Base-by-base conservation (phyloP, 64 coral and sea anemone species). In the Montipora capricornis region DNA sequence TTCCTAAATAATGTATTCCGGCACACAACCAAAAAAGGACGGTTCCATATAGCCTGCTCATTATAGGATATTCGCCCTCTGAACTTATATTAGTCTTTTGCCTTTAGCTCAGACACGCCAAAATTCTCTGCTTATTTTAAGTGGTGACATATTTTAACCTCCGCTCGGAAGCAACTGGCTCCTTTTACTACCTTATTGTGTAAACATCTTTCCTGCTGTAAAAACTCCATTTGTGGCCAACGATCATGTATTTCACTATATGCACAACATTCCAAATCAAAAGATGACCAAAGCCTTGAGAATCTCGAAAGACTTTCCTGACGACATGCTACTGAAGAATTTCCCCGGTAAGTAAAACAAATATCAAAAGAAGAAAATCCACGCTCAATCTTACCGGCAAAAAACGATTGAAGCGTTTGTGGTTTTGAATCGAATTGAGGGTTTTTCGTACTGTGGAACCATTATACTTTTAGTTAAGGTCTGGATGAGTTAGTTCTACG, bases 341-440 rank as follows among this genome's bases (percentile, higher is more conserved):
- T 86, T 86, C 82, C 82, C 68, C 45, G 46, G 82, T 86, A 22
- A 86, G 82, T 86, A 12, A 22, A 66, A 16, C 62, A 64, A 46
- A 86, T 86, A 86, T 86, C 66, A 12, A 73, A 15, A 4, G 14
- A 15, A 64, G 14, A 59, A 86, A 86, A 47, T 86, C 64, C 82
- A 22, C 64, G 45, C 6, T 37, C 80, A 9, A 5, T 49, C 12
- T n/a, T 48, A 48, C 19, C 45, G 64, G 2, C 11, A 57, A 1
- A 17, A 9, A 48, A 3, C 3, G 7, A 19, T 9, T 14, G 46
- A 2, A 20, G 11, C 8, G 19, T 51, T 17, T 67, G 45, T 11
- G 45, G 9, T 20, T 50, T 86, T 49, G 15, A 19, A 71, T 8
- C 1, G 8, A 51, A 20, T 45, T 86, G 9, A 86, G 47, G 37